Percentiles rank a stretch among this genome's conserved stretches.
These are phyloP conservation scores for Lasioglossum vierecki DNA, from an alignment of 2,888 invertebrate species.

Conservation along the genomic window DNA sequence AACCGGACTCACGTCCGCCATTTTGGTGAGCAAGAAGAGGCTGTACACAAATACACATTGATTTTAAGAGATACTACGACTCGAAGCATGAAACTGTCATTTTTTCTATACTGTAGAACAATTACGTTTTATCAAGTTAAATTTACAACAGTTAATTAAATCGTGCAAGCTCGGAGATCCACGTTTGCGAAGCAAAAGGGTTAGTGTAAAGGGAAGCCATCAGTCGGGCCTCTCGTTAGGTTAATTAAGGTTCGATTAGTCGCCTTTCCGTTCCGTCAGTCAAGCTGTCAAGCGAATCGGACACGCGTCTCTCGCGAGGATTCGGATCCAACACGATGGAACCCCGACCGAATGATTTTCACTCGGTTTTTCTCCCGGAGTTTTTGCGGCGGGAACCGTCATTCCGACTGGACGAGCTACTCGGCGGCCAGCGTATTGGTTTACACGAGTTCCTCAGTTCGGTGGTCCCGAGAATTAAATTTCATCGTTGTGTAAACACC, in stretches of 20 bases:
- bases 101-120: neutral
- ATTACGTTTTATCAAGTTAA: neutral
- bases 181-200: neutral
- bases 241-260: conserved; percentile 45
- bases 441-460: conserved; percentile 69
- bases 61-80: neutral
- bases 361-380: conserved; percentile 32
- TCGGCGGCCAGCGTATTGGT: conserved; percentile 63
- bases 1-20: neutral
- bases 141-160: neutral
- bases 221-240: neutral
- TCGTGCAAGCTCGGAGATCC: neutral
- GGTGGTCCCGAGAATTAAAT: conserved; percentile 76
- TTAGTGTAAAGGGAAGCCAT: neutral
- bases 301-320: conserved; percentile 21
- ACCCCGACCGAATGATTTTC: conserved; percentile 41
- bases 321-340: neutral
- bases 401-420: conserved; percentile 25
- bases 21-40: neutral
- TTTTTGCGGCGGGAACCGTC: conserved; percentile 47
- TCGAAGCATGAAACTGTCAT: neutral
- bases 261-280: conserved; percentile 34
- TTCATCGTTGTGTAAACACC: conserved; percentile 77
- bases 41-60: neutral
- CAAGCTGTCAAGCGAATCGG: conserved; percentile 37